Evolutionary conservation across 2,113 vertebrate genomes (phyloP), one percentile per base, ranked within the genome.

Genomic region (Cercocebus atys): DNA sequence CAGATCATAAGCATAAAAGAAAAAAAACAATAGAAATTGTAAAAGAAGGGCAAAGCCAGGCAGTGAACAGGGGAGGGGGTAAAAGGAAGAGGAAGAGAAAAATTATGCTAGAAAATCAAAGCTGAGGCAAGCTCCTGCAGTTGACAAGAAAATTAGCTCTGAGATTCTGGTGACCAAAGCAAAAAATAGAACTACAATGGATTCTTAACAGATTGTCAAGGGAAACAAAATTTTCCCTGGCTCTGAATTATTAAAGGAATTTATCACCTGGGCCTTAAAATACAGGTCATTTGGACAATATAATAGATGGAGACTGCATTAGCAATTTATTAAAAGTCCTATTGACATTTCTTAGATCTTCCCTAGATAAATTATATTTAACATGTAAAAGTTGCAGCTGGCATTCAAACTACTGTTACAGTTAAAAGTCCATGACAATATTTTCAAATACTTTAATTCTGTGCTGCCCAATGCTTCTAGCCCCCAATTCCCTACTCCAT

Each of bases 91-190:
- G 9, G 5, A 57, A 61, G 8, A 93, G 83, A 95, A 88, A 40
- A 40, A 52, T 8, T 45, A 2, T 4, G 40, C 17, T 38, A 32
- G n/a, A 70, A 97, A 92, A 70, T 75, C 55, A 68, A 70, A 95
- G 40, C 73, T 57, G 86, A 72, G 17, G 10, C 70, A 61, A 89
- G 27, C 12, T 72, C 35, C 45, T 90, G 38, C 32, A 85, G 20
- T 55, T 81, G 64, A 88, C 70, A 88, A 73, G 82, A 84, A 97
- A 95, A 96, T 95, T 76, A 96, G 84, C 61, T 72, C 80, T 66
- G 82, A 95, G 90, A 94, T 90, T 94, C 47, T 94, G 43, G 22
- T 92, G 80, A 90, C 70, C 43, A 92, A 93, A 92, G 81, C 25
- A 40, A 93, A 82, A 90, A 88, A 82, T 40, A 50, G 38, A 93